A percentile compares a stretch with the other conserved stretches of the same genome.
Evolutionary conservation across 2,797 vertebrate species (phyloP).

Genomic region (Oreortyx pictus): DNA sequence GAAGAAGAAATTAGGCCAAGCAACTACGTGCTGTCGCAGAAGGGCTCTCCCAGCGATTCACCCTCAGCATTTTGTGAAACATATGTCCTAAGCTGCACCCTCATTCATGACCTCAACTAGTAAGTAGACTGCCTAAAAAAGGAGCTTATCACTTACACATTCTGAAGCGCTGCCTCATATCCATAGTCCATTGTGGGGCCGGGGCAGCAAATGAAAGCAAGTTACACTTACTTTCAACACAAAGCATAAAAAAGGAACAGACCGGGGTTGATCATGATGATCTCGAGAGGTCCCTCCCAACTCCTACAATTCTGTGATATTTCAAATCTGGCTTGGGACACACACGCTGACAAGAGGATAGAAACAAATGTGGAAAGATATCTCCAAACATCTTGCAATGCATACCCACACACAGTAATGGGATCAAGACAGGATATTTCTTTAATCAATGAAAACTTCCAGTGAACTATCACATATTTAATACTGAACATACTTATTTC

Average conservation of each 20-base stretch:
- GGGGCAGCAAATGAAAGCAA: slow-evolving; percentile 7
- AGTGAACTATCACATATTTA: neutral
- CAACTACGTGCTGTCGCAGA: neutral
- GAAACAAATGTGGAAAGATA: neutral
- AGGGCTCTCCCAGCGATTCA: neutral
- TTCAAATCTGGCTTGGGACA: neutral
- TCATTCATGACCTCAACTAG: neutral
- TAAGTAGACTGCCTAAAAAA: neutral
- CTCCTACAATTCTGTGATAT: neutral
- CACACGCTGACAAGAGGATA: neutral
- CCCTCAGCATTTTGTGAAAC: neutral
- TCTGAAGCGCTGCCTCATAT: neutral
- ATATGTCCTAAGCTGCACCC: neutral
- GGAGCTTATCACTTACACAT: neutral
- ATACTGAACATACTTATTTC: neutral
- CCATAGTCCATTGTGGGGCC: neutral
- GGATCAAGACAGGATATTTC: neutral
- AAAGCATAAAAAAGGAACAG: neutral
- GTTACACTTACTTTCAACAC: neutral
- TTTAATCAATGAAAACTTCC: neutral
- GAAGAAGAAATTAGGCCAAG: neutral
- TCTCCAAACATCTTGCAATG: neutral
- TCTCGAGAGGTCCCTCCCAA: no score
- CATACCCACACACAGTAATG: neutral
- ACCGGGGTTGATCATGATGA: neutral